These are phyloP conservation scores for Harpalus rubripes DNA, from an alignment of 2,888 invertebrate genomes.

Conservation along the genomic window DNA sequence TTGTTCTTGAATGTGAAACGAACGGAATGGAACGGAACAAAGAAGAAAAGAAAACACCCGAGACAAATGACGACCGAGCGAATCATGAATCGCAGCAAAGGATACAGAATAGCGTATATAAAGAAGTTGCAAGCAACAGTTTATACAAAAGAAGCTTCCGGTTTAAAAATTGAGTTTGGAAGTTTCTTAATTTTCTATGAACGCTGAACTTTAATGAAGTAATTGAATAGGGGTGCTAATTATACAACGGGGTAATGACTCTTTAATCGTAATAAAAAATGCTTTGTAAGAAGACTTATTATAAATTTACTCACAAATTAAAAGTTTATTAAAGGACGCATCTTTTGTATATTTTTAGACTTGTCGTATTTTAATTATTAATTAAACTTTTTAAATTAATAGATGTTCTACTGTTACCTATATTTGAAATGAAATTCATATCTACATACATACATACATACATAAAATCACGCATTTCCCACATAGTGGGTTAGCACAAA, in stretches of 20 bases:
- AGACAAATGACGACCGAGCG: constrained; percentile 56
- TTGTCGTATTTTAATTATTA: background rate
- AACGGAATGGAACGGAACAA: constrained; percentile 27
- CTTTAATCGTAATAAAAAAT: constrained; percentile 3
- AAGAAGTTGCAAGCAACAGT: background rate
- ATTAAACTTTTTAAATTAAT: no score
- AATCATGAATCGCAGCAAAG: constrained; percentile 5
- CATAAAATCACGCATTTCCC: no score
- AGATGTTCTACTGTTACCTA: no score
- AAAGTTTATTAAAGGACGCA: background rate
- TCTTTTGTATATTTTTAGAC: background rate
- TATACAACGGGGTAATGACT: background rate
- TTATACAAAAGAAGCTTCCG: background rate
- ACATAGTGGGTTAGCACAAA: no score
- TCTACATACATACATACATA: no score
- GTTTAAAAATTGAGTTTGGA: constrained; percentile 29
- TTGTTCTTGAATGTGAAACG: constrained; percentile 62
- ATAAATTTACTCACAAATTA: background rate
- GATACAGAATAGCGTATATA: background rate
- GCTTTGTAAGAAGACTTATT: background rate
- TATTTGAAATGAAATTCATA: no score
- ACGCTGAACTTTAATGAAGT: constrained; percentile 34
- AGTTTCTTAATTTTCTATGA: constrained; percentile 55
- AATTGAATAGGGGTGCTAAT: constrained; percentile 19
- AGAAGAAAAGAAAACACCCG: constrained; percentile 50